A percentile compares a stretch with the other conserved stretches of the same genome.
Conservation (phyloP, 2,113 vertebrate species). For the Notechis scutatus region DNA sequence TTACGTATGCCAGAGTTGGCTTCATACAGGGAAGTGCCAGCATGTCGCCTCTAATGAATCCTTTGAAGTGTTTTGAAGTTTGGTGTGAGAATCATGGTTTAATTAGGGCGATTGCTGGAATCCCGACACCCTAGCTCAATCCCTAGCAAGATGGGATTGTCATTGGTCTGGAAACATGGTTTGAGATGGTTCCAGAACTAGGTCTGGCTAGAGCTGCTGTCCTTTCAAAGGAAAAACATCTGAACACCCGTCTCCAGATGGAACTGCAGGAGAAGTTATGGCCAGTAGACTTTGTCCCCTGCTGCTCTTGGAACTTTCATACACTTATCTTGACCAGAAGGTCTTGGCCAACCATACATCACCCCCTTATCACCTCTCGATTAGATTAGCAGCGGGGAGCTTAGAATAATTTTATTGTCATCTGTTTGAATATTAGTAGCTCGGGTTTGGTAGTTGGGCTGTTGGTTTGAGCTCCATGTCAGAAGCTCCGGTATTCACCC, state of each 20-base stretch:
- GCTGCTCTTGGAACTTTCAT: fast-evolving
- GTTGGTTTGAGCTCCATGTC: too few relatives aligned
- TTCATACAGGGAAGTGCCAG: too few relatives aligned
- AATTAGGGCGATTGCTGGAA: too few relatives aligned
- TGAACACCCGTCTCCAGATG: neutral
- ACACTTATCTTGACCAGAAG: neutral
- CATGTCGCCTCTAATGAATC: too few relatives aligned
- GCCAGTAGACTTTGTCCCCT: neutral
- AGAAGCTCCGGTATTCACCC: too few relatives aligned
- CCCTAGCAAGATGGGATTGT: neutral
- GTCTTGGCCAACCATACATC: neutral
- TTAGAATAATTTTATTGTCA: too few relatives aligned
- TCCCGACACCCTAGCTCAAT: neutral
- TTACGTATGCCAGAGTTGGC: too few relatives aligned
- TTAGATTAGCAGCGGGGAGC: neutral
- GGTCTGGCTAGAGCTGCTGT: neutral
- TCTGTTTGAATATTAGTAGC: too few relatives aligned
- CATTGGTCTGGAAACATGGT: neutral
- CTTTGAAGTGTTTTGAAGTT: too few relatives aligned
- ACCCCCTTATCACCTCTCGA: neutral
- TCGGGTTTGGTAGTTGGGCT: too few relatives aligned
- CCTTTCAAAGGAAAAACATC: neutral
- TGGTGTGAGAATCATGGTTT: too few relatives aligned
- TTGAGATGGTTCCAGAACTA: neutral
- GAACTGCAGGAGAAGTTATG: neutral